Conservation (phyloP, 2,113 vertebrate species). For the Tachysurus vachellii region DNA sequence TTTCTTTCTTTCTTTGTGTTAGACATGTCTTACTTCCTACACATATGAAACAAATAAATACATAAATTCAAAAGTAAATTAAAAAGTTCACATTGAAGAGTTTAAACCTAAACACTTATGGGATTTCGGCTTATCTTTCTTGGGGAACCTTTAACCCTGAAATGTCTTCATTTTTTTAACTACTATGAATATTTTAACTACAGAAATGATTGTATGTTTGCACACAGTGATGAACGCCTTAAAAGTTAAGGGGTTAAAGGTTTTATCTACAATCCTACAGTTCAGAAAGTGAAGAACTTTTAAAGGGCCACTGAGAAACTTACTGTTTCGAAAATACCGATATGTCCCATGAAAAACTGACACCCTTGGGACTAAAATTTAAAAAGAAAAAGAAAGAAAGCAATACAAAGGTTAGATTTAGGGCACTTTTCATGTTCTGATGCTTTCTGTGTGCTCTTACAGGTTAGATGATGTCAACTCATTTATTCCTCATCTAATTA, state of each 20-base stretch:
- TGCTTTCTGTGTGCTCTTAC: neutral
- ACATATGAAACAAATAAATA: neutral
- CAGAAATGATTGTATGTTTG: neutral
- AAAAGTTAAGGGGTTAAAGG: neutral
- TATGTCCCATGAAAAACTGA: neutral
- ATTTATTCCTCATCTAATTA: neutral
- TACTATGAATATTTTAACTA: neutral
- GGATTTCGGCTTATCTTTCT: neutral
- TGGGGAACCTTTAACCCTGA: neutral
- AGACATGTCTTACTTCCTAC: neutral
- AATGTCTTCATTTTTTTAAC: neutral
- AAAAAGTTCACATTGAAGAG: neutral
- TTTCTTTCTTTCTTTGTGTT: too few species aligned
- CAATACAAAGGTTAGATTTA: neutral
- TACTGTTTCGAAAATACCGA: neutral
- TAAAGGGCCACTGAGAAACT: conserved; percentile 1
- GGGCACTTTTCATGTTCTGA: neutral
- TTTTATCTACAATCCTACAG: neutral
- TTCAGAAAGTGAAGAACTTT: neutral
- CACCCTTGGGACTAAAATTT: neutral
- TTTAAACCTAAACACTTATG: neutral
- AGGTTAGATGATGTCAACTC: neutral
- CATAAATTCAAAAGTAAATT: neutral
- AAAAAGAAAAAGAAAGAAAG: neutral
- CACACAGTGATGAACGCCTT: neutral